These are phyloP conservation scores for Drepana arcuata DNA, from an alignment of 1,140 invertebrate genomes.

Conservation along the genomic window DNA sequence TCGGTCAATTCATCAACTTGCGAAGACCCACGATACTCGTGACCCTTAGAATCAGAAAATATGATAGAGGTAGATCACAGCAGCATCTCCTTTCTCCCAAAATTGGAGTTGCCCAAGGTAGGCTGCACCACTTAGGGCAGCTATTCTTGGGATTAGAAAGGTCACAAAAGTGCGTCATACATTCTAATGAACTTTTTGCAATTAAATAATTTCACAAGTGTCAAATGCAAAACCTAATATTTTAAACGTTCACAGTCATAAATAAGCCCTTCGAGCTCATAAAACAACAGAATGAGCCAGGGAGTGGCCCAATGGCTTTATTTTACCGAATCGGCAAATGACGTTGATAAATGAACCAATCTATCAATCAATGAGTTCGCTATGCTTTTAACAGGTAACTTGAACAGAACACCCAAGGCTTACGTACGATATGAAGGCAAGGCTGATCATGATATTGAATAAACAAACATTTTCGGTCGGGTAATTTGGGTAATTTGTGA, in stretches of 20 bases:
- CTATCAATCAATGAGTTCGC: slow-evolving; percentile 34
- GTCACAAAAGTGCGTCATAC: no score
- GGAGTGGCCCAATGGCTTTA: slow-evolving; percentile 19
- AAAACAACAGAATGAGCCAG: slow-evolving; percentile 18
- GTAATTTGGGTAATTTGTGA: neutral
- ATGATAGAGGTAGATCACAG: no score
- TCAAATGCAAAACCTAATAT: neutral
- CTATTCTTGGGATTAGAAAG: no score
- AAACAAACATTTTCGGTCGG: neutral
- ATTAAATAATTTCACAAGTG: no score
- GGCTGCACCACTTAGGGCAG: no score
- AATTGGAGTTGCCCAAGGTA: no score
- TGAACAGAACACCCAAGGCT: neutral
- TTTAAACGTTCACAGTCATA: neutral
- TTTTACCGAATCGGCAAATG: slow-evolving; percentile 32
- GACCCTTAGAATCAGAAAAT: no score
- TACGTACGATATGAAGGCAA: neutral
- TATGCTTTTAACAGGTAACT: slow-evolving; percentile 28
- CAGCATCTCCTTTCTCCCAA: no score
- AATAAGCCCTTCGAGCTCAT: slow-evolving; percentile 9
- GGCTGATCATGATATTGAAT: neutral
- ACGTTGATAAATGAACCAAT: slow-evolving; percentile 39
- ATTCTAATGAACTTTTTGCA: no score
- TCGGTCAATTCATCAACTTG: no score
- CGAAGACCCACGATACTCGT: no score